These are phyloP conservation scores for Phymastichus coffea DNA, from an alignment of 1,140 invertebrate species.

Conservation along the genomic window DNA sequence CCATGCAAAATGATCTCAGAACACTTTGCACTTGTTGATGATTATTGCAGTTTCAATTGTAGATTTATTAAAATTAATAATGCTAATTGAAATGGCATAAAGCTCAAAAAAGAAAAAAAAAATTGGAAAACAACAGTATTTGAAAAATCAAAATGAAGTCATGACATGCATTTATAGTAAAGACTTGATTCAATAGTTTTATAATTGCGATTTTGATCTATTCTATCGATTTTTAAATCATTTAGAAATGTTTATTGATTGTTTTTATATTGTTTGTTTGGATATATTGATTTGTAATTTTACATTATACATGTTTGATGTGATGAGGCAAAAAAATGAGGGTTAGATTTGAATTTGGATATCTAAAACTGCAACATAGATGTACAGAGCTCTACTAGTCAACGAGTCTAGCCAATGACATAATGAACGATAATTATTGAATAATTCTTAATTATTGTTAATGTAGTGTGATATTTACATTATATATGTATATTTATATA, in stretches of 20 bases:
- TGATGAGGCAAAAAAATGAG: background rate
- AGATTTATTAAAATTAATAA: constrained; percentile 20
- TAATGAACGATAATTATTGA: constrained; percentile 28
- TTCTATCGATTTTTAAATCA: background rate
- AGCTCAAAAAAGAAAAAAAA: too few relatives aligned
- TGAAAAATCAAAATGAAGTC: background rate
- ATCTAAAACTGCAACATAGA: constrained; percentile 1
- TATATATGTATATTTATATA: constrained; percentile 17
- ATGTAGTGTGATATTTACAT: constrained; percentile 18
- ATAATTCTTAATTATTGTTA: constrained; percentile 27
- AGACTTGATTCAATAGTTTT: background rate
- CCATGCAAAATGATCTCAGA: constrained; percentile 4
- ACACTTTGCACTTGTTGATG: constrained; percentile 32
- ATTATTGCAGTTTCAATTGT: constrained; percentile 36
- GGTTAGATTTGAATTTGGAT: background rate
- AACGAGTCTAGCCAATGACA: constrained; percentile 36
- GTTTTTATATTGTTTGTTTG: background rate
- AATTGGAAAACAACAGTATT: background rate
- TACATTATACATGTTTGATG: background rate
- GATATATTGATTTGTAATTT: background rate
- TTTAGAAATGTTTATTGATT: too few relatives aligned
- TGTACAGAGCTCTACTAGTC: constrained; percentile 36
- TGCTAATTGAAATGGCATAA: background rate
- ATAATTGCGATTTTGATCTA: too few relatives aligned
- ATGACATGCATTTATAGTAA: background rate